Evolutionary conservation across 35 echinoderm and acorn worm genomes (phyloP), one percentile per base, ranked within the genome.

Genomic region (Stichopus chloronotus): DNA sequence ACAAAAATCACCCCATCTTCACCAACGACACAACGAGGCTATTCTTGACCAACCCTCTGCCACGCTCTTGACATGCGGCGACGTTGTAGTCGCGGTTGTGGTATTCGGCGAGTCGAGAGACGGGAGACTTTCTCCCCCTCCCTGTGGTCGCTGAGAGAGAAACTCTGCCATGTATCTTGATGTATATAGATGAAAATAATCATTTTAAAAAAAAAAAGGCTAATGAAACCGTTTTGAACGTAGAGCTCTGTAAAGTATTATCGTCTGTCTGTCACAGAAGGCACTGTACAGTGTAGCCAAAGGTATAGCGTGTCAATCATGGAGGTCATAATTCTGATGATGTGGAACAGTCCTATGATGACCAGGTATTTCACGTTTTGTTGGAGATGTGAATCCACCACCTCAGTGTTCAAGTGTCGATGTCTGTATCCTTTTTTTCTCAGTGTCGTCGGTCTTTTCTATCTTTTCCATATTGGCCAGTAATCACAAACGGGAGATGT

Each of bases 1-100:
- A 99, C 93, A 96, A 96, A 76, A 83, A 92, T 22, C 92, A 96
- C n/a, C 97, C 97, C 14, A 99, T 99, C 63, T 99, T 96, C 84
- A 96, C 93, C 58, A 93, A 92, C 56, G 93, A 94, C 53, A 93
- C 81, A 14, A 86, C 91, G 55, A 96, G 94, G 84, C 94, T 99
- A 25, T 99, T 95, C 88, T 85, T 99, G 76, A 95, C 84, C n/a
- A 88, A 65, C 17, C 90, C 90, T 7, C 43, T 91, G 13, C 71
- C 72, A 56, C 69, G 43, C 17, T 91, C 87, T 43, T 89, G 87
- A 89, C 87, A 25, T 43, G 57, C 13, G 57, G 58, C 52, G 60
- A 71, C 69, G 19, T n/a, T n/a, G 69, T 74, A 74, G 69, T 19
- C 69, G 69, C 69, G 22, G 69, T 16, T 19, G 14, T 5, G 69